Percentiles rank a stretch among this genome's conserved stretches.
Conservation (phyloP, 2,797 vertebrate species). For the Esox lucius region DNA sequence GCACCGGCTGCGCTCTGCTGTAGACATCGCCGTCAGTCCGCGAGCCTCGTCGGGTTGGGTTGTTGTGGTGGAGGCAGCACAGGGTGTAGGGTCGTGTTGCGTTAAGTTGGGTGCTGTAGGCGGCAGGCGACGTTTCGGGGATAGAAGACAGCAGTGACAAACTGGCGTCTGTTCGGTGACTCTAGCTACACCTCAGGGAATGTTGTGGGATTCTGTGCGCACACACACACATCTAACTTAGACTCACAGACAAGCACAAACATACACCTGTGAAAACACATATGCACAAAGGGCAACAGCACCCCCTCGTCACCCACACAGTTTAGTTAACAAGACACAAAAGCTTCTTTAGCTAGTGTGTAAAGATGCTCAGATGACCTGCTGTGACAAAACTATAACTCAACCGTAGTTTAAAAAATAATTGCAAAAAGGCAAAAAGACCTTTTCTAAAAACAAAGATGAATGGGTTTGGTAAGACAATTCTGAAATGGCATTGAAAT, state of each 20-base stretch:
- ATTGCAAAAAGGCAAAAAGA: background rate
- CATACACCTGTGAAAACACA: background rate
- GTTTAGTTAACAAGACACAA: background rate
- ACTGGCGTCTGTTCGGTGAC: background rate
- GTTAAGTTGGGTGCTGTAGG: background rate
- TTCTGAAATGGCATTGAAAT: slow-evolving; percentile 15
- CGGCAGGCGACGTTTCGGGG: background rate
- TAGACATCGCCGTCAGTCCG: slow-evolving; percentile 3
- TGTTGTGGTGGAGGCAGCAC: background rate
- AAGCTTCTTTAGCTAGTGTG: too few species aligned
- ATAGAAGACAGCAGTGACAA: slow-evolving; percentile 7
- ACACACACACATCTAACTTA: background rate
- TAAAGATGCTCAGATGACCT: background rate
- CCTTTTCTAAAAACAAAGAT: background rate
- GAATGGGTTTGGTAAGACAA: slow-evolving; percentile 7
- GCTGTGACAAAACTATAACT: background rate
- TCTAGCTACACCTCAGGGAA: slow-evolving; percentile 1
- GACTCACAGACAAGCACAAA: slow-evolving; percentile 1
- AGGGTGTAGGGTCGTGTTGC: background rate
- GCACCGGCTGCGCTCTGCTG: slow-evolving; percentile 6
- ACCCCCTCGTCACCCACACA: slow-evolving; percentile 8
- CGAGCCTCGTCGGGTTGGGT: background rate
- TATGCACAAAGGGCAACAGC: background rate
- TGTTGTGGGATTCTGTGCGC: background rate
- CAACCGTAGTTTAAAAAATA: background rate